Evolutionary conservation across 2,797 vertebrate genomes (phyloP).

Genomic region (Hozukius guyotensis): DNA sequence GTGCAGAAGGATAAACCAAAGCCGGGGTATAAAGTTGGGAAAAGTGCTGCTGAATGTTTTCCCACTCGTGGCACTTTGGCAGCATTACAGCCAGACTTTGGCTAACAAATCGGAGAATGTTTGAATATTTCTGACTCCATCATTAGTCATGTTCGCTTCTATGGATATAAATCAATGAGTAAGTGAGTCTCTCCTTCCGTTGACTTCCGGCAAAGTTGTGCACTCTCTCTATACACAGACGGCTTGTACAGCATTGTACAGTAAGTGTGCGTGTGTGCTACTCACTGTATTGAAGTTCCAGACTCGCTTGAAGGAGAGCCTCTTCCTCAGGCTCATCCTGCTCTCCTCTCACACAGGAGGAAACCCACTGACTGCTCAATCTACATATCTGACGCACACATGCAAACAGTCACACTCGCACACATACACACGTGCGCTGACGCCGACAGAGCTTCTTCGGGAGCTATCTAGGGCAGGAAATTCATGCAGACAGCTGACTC

Average conservation of each 20-base stretch:
- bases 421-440: not conserved
- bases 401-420: constrained; percentile 2
- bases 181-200: not conserved
- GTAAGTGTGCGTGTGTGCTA: constrained; percentile 32
- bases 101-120: not conserved
- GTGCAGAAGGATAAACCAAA: not conserved
- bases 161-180: not conserved
- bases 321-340: constrained; percentile 87
- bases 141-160: not conserved
- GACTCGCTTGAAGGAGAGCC: constrained; percentile 87
- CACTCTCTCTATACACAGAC: not conserved
- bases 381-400: constrained; percentile 64
- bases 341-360: constrained; percentile 68
- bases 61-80: not conserved
- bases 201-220: not conserved
- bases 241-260: not conserved
- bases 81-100: not conserved
- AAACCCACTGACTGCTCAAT: constrained; percentile 41
- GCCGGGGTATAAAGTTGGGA: not conserved
- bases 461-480: constrained; percentile 40
- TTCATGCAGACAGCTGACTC: constrained; percentile 27
- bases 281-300: constrained; percentile 85
- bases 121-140: not conserved
- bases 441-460: constrained; percentile 22
- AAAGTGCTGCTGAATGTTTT: constrained; percentile 11